These are phyloP conservation scores for Drosophila longiperda DNA, from an alignment of 2,888 invertebrate genomes.

Conservation along the genomic window DNA sequence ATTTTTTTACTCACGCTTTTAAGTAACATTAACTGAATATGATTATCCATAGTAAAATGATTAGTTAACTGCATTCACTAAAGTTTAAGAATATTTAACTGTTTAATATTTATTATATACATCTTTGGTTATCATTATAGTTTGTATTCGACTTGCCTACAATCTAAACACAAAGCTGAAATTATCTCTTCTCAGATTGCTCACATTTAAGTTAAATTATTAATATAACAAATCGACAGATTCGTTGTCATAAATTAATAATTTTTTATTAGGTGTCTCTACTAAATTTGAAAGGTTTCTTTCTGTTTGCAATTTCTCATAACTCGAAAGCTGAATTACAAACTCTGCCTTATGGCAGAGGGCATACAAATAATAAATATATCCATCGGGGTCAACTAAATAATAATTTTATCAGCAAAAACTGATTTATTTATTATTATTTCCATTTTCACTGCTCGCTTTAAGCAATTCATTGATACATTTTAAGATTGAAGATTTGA, in stretches of 20 bases:
- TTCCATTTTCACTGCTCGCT: neutral
- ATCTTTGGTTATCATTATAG: neutral
- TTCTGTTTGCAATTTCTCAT: neutral
- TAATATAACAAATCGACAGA: neutral
- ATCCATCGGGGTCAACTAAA: neutral
- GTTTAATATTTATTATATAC: neutral
- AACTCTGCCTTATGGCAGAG: neutral
- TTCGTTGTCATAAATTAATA: neutral
- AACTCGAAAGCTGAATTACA: neutral
- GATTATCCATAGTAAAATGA: neutral
- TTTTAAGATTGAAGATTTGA: neutral
- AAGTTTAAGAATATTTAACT: neutral
- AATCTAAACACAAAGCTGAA: neutral
- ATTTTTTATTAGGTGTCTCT: neutral
- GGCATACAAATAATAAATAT: neutral
- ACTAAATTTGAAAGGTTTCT: too few relatives aligned
- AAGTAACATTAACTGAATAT: neutral
- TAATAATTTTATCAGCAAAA: neutral
- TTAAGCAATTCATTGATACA: neutral
- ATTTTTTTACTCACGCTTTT: neutral
- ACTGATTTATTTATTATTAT: neutral
- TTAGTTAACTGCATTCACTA: neutral
- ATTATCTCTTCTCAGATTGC: neutral
- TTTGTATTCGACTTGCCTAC: neutral
- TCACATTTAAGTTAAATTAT: neutral